Conservation (phyloP, 2,113 vertebrate species). For the Neoarius graeffei region DNA sequence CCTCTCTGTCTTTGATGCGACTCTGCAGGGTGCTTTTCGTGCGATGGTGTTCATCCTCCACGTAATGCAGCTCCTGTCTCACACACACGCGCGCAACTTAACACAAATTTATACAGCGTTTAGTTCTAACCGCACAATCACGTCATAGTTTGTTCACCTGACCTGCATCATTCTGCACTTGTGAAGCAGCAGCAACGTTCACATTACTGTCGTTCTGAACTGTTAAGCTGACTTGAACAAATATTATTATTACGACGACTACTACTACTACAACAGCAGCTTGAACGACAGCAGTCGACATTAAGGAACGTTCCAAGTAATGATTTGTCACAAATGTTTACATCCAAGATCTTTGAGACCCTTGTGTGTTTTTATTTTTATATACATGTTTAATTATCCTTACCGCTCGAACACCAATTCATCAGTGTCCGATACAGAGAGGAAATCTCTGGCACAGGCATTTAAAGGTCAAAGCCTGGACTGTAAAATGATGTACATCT, state of each 20-base stretch:
- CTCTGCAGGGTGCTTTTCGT: constrained; percentile 87
- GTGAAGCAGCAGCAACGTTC: not conserved
- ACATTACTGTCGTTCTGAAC: not conserved
- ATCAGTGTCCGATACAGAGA: not conserved
- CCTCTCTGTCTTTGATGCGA: constrained; percentile 92
- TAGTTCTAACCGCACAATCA: not conserved
- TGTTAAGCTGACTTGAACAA: too few species aligned
- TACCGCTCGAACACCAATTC: not conserved
- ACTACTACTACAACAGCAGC: too few species aligned
- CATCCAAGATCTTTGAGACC: not conserved
- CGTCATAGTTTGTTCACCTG: not conserved
- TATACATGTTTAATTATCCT: not conserved
- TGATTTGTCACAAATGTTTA: not conserved
- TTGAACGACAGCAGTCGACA: too few species aligned
- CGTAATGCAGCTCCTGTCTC: constrained; percentile 85
- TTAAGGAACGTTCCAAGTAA: not conserved
- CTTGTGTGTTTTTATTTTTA: not conserved
- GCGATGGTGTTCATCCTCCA: constrained; percentile 89
- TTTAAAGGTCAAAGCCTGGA: not conserved
- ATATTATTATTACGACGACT: too few species aligned
- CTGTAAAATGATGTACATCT: too few species aligned
- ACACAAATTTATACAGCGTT: not conserved
- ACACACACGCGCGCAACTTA: not conserved
- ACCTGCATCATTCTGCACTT: not conserved
- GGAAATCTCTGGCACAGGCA: not conserved